These are phyloP conservation scores for Myotis daubentonii DNA, from an alignment of 2,797 vertebrate species.

Conservation along the genomic window DNA sequence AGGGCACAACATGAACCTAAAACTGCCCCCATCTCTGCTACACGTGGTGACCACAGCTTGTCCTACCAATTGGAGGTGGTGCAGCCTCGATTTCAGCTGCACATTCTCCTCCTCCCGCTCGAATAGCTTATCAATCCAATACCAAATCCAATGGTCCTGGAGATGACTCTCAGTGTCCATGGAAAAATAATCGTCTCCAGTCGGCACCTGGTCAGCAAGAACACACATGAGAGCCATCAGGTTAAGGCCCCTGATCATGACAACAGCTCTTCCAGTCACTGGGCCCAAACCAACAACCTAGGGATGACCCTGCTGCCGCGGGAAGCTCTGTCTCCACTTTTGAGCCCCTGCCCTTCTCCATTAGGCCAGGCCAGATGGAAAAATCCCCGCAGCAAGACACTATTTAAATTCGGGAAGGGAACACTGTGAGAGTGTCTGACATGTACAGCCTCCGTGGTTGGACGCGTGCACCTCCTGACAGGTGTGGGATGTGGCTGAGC, in stretches of 20 bases:
- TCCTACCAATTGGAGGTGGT: slow-evolving; percentile 94
- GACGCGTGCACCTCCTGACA: too few relatives aligned
- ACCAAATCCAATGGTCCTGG: slow-evolving; percentile 90
- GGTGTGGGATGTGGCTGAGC: too few relatives aligned
- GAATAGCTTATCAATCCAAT: slow-evolving; percentile 94
- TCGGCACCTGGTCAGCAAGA: slow-evolving; percentile 89
- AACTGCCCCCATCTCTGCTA: rapidly evolving
- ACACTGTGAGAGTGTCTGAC: too few relatives aligned
- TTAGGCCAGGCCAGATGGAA: too few relatives aligned
- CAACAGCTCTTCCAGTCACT: too few relatives aligned
- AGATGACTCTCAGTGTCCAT: slow-evolving; percentile 96
- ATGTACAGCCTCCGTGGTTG: too few relatives aligned
- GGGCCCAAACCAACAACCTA: too few relatives aligned
- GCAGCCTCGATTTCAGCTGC: slow-evolving; percentile 94
- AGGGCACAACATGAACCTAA: not conserved
- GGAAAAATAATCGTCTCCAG: slow-evolving; percentile 93
- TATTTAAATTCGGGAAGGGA: too few relatives aligned
- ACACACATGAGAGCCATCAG: not conserved
- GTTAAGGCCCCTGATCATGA: not conserved
- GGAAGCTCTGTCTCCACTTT: not conserved
- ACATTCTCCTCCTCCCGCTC: slow-evolving; percentile 97
- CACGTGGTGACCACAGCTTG: rapidly evolving
- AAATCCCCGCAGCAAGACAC: not conserved
- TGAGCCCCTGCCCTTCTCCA: too few relatives aligned
- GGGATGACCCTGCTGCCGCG: too few relatives aligned